Conservation (phyloP, 1,140 invertebrate genomes). For the Paralvinella palmiformis region DNA sequence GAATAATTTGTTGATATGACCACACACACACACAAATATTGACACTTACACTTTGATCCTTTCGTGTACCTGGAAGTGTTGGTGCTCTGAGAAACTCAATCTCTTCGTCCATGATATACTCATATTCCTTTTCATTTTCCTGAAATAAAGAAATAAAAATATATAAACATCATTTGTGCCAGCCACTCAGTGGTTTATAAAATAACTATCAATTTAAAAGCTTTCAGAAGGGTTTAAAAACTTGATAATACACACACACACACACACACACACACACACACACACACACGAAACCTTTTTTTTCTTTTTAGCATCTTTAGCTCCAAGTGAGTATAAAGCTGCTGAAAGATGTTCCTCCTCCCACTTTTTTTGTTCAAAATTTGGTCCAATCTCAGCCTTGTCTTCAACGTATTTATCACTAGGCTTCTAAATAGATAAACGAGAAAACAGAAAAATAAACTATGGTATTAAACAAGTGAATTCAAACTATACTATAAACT, state of each 20-base stretch:
- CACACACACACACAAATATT: background rate
- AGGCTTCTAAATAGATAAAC: constrained; percentile 41
- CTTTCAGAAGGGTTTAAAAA: background rate
- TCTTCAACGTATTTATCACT: constrained; percentile 74
- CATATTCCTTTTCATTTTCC: constrained; percentile 74
- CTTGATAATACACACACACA: background rate
- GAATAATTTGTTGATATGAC: background rate
- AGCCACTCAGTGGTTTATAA: background rate
- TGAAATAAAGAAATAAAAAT: constrained; percentile 22
- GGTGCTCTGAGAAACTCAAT: constrained; percentile 96
- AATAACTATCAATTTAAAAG: background rate
- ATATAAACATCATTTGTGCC: background rate
- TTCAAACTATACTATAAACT: too few species aligned
- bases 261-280: background rate
- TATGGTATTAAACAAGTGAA: too few species aligned
- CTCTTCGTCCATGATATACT: constrained; percentile 85
- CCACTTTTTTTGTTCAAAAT: constrained; percentile 95
- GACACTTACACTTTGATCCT: background rate
- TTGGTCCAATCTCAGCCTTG: constrained; percentile 73
- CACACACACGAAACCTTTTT: constrained; percentile 7
- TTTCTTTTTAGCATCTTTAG: constrained; percentile 70
- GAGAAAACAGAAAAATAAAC: background rate
- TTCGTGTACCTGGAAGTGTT: constrained; percentile 71
- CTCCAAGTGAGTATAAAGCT: constrained; percentile 88
- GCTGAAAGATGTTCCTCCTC: constrained; percentile 94